phyloP scores from a whole-genome alignment of 1,140 invertebrate species.

The Melitaea cinxia region DNA sequence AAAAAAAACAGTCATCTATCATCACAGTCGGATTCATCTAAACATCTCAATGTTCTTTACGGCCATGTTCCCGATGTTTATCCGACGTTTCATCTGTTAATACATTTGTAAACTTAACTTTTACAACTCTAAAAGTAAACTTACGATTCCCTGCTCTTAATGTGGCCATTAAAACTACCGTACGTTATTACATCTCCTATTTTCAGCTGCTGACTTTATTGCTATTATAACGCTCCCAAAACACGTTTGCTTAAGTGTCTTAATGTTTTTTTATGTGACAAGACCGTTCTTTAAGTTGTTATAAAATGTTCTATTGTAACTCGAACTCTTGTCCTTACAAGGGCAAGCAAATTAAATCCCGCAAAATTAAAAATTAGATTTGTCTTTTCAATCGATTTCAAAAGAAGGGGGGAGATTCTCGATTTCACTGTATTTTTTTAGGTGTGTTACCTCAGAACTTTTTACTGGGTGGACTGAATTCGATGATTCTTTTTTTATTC shows the following conservation, averaged over 20 bases:
- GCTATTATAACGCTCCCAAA: slow-evolving; percentile 42
- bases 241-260: slow-evolving; percentile 49
- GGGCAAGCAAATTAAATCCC: slow-evolving; percentile 5
- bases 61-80: slow-evolving; percentile 34
- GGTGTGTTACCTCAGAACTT: no score
- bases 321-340: background rate
- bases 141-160: slow-evolving; percentile 39
- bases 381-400: no score
- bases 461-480: no score
- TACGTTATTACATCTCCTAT: slow-evolving; percentile 47
- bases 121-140: slow-evolving; percentile 39
- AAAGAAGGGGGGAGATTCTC: no score
- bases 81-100: slow-evolving; percentile 43
- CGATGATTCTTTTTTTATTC: no score
- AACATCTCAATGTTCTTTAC: slow-evolving; percentile 36
- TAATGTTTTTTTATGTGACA: slow-evolving; percentile 42
- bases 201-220: slow-evolving; percentile 51
- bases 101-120: slow-evolving; percentile 43
- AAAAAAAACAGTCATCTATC: slow-evolving; percentile 2
- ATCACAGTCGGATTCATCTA: slow-evolving; percentile 3
- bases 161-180: slow-evolving; percentile 51
- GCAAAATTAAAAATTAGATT: background rate
- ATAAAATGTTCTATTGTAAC: slow-evolving; percentile 17
- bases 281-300: slow-evolving; percentile 16
- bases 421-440: no score